A percentile compares a stretch with the other conserved stretches of the same genome.
phyloP scores from a whole-genome alignment of 2,113 vertebrate species.

The Podiceps cristatus region DNA sequence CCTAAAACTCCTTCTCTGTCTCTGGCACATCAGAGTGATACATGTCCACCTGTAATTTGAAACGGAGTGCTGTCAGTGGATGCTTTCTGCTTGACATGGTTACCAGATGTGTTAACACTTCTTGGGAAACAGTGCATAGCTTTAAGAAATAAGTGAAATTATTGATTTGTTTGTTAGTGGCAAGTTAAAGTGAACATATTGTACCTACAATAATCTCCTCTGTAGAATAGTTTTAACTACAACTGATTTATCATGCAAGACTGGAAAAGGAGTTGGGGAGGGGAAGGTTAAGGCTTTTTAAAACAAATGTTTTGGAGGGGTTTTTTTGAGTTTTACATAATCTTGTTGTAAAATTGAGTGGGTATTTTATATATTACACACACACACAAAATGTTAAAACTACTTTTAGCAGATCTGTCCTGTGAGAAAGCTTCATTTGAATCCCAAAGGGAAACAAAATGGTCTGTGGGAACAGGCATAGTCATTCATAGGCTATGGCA shows the following conservation, averaged over 20 bases:
- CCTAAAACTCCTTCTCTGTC: background rate
- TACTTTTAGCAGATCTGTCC: background rate
- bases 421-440: background rate
- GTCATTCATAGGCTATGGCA: background rate
- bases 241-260: background rate
- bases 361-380: background rate
- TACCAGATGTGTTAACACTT: background rate
- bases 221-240: background rate
- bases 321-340: background rate
- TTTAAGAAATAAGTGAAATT: background rate
- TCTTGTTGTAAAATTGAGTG: background rate
- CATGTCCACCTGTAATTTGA: background rate
- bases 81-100: background rate
- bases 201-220: background rate
- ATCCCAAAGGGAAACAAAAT: background rate
- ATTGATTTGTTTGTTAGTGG: background rate
- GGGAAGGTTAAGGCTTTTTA: background rate
- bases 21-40: background rate
- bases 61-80: background rate
- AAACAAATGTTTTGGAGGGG: background rate
- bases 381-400: background rate
- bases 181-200: background rate
- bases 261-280: background rate
- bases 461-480: background rate
- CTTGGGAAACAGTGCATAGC: background rate